Evolutionary conservation across 1,140 invertebrate species (phyloP), one percentile per base, ranked within the genome.

Genomic region (Lepidurus couesii): DNA sequence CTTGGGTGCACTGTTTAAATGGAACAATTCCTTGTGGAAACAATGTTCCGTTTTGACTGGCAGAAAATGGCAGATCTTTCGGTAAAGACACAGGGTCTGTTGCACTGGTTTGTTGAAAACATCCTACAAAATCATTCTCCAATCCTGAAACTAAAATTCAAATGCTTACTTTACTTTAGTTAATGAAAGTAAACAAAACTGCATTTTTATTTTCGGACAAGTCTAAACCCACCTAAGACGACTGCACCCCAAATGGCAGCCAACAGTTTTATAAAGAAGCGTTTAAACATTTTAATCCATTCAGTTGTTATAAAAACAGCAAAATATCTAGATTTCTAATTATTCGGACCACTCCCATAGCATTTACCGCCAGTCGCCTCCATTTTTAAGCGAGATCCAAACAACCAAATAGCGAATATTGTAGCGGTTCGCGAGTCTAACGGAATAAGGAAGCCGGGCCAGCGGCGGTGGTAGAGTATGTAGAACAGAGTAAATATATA

Each of bases 51-150:
- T 65, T 65, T 65, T 65, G 53, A 65, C 21, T 65, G 53, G 53
- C 53, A 65, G 42, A 44, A 47, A 75, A 47, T 44, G 73, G 42
- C 11, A 75, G 42, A 75, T 34, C 74, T 34, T 45, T 75, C 43
- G 24, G 44, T 43, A 44, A 34, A 6, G 1, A 42, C 34, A 34
- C 43, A 44, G 44, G 44, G 24, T 7, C 53, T 13, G 34, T 77
- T n/a, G 42, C 53, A 9, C 7, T 34, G 13, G 16, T 42, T 47
- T 26, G 42, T n/a, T 42, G 13, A 24, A 75, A 79, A 42, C 78
- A 79, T 21, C 78, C 78, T n/a, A 75, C 73, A 79, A 75, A 75
- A 8, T 79, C 78, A 34, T 74, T 74, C 44, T 79, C 73, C 21
- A 79, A 26, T 21, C 73, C 78, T 79, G 42, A 11, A n/a, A 16